Evolutionary conservation across 2,797 vertebrate genomes (phyloP).

Genomic region (Lutjanus campechanus): DNA sequence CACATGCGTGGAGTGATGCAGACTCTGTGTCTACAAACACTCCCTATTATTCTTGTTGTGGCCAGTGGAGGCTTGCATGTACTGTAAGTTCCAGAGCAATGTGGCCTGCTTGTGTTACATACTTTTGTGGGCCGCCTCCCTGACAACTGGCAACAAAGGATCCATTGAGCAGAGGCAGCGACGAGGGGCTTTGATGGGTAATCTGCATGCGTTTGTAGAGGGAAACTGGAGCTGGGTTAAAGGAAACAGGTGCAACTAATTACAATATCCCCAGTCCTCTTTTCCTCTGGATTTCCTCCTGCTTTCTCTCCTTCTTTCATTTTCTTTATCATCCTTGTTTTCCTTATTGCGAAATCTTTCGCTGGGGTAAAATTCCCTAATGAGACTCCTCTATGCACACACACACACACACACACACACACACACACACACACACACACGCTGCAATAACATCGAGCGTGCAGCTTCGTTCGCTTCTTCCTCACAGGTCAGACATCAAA

Average conservation of each 20-base stretch:
- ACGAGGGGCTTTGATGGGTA: conserved; percentile 86
- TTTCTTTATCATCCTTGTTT: conserved; percentile 72
- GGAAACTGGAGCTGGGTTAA: conserved; percentile 87
- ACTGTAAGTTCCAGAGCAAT: conserved; percentile 78
- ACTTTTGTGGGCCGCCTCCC: conserved; percentile 83
- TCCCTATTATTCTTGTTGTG: conserved; percentile 59
- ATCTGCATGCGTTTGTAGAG: conserved; percentile 88
- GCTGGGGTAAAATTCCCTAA: conserved; percentile 67
- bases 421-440: conserved; percentile 47
- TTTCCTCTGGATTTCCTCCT: conserved; percentile 78
- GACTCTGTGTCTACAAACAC: conserved; percentile 60
- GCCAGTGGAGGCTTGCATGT: conserved; percentile 64
- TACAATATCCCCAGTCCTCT: conserved; percentile 84
- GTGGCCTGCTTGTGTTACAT: conserved; percentile 83
- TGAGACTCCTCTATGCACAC: conserved; percentile 59
- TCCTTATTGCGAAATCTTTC: conserved; percentile 66
- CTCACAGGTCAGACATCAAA: conserved; percentile 79
- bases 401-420: conserved; percentile 35
- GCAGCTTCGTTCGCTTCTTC: conserved; percentile 49
- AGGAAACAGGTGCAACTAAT: conserved; percentile 92
- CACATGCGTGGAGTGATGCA: conserved; percentile 42
- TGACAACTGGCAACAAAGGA: conserved; percentile 88
- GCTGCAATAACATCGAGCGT: conserved; percentile 55
- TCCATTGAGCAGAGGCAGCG: conserved; percentile 85
- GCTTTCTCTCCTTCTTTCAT: conserved; percentile 61